Evolutionary conservation across 2,797 vertebrate genomes (phyloP), one percentile per base, ranked within the genome.

Genomic region (Oceanodroma leucorhoa): DNA sequence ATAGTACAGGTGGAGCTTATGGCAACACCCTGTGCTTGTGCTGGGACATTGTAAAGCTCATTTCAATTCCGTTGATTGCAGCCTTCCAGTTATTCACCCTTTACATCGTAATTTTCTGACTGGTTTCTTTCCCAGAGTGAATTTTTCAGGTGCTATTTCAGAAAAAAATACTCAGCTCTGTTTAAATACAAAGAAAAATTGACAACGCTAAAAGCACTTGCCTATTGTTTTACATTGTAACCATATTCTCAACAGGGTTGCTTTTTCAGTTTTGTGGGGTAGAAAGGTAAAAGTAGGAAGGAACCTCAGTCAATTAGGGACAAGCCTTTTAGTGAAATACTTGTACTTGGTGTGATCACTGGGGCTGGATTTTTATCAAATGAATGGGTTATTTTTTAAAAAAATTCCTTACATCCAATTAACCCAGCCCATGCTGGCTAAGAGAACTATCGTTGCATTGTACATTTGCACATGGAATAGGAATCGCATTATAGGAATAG

Each of bases 391-490:
- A 91, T 88, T 96, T 58, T 2, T 2, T 1, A 82, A 89, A 83
- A 43, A 54, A 80, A 83, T 23, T 78, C 92, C 84, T 85, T 76
- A 90, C 54, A 69, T 91, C 75, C 54, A 92, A 73, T 94, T 95
- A 92, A 92, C 60, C 71, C 73, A 83, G 71, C 82, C 69, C 72
- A 41, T 94, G 54, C 65, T 62, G 76, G 66, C 77, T 88, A 82
- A 62, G 77, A 92, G 93, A 96, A 94, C 89, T 96, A 34, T 90
- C 5, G 9, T 80, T 93, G 90, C 89, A 94, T 95, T 95, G 93
- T 95, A 70, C 90, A 53, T 84, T 87, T 86, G 82, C 85, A 79
- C 54, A 34, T 81, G 89, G 84, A 90, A 92, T 88, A 89, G 82
- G 71, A 93, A 73, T 92, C 19, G 2, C 77, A 83, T 87, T 89